A percentile compares a stretch with the other conserved stretches of the same genome.
These are phyloP conservation scores for Oreochromis aureus DNA, from an alignment of 2,113 vertebrate species.

Conservation along the genomic window DNA sequence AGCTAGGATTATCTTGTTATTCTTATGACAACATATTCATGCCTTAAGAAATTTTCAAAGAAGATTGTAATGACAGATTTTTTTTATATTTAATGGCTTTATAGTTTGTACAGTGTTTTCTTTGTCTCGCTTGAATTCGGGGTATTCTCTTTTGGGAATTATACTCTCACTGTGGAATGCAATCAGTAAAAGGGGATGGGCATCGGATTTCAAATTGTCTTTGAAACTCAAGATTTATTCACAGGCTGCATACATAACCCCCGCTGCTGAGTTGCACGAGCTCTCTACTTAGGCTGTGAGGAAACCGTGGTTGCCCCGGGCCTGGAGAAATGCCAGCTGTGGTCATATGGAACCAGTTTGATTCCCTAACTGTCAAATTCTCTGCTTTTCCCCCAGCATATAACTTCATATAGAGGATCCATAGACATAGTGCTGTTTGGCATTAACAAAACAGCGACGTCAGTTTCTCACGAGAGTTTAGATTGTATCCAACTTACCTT, in stretches of 20 bases:
- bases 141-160: neutral
- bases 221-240: constrained; percentile 56
- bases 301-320: constrained; percentile 10
- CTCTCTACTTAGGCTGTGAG: neutral
- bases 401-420: neutral
- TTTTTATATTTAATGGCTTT: neutral
- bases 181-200: neutral
- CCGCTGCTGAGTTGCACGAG: constrained; percentile 4
- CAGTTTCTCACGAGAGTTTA: neutral
- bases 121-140: neutral
- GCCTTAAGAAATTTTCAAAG: neutral
- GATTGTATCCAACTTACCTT: neutral
- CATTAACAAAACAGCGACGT: neutral
- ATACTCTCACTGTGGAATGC: constrained; percentile 1
- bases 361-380: constrained; percentile 50
- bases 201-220: constrained; percentile 38
- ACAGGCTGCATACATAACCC: constrained; percentile 6
- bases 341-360: constrained; percentile 68
- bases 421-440: constrained; percentile 31
- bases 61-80: neutral
- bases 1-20: neutral
- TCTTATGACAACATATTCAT: neutral
- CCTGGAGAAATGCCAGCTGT: constrained; percentile 41
- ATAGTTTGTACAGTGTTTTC: neutral
- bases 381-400: constrained; percentile 28